Percentiles rank a stretch among this genome's conserved stretches.
Conservation (phyloP, 2,888 invertebrate genomes). For the Stenodera caucasica region DNA sequence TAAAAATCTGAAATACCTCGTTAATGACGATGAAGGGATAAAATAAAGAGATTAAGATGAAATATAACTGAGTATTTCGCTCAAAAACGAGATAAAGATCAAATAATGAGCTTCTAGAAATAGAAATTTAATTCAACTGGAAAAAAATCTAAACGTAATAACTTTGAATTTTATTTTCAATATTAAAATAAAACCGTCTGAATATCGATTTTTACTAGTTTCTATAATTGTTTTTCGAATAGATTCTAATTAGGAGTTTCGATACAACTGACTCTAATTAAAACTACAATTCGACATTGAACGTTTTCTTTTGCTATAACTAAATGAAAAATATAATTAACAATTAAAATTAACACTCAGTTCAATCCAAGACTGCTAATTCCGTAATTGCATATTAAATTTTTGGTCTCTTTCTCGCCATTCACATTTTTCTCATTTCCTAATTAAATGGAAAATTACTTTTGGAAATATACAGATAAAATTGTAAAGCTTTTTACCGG, state of each 20-base stretch:
- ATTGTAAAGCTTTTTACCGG: slow-evolving; percentile 4
- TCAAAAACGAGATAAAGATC: slow-evolving; percentile 29
- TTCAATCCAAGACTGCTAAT: slow-evolving; percentile 35
- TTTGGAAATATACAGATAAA: slow-evolving; percentile 34
- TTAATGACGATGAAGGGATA: slow-evolving; percentile 23
- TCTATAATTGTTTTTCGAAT: neutral
- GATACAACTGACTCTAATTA: slow-evolving; percentile 31
- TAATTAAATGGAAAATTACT: slow-evolving; percentile 39
- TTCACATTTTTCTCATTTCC: slow-evolving; percentile 38
- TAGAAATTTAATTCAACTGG: slow-evolving; percentile 16
- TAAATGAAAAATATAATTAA: slow-evolving; percentile 39
- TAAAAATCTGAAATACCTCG: slow-evolving; percentile 23
- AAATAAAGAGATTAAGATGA: slow-evolving; percentile 27
- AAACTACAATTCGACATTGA: slow-evolving; percentile 36
- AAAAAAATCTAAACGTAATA: slow-evolving; percentile 13
- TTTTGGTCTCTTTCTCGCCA: slow-evolving; percentile 35
- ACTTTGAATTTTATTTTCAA: slow-evolving; percentile 13
- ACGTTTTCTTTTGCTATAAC: slow-evolving; percentile 38
- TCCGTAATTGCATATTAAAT: slow-evolving; percentile 39
- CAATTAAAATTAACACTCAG: slow-evolving; percentile 39
- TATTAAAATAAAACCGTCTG: slow-evolving; percentile 17
- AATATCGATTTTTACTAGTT: slow-evolving; percentile 15
- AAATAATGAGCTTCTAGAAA: slow-evolving; percentile 25
- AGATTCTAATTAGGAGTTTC: slow-evolving; percentile 15
- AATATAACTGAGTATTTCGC: slow-evolving; percentile 22